Percentiles rank a stretch among this genome's conserved stretches.
phyloP scores from a whole-genome alignment of 2,888 invertebrate species.

The Leptinotarsa juncta region DNA sequence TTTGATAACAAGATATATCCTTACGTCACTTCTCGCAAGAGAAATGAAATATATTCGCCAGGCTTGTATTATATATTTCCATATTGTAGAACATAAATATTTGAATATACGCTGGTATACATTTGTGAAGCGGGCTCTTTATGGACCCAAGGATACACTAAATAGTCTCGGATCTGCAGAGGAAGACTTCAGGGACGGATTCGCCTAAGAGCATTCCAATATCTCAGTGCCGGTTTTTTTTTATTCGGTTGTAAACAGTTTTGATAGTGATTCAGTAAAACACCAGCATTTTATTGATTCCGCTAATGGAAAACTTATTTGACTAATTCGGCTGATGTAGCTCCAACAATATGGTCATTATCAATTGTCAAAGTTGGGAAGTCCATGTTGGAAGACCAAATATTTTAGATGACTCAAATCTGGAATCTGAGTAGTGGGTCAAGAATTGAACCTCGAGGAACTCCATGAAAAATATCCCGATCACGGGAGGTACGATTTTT shows the following conservation, averaged over 20 bases:
- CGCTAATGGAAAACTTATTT: not conserved
- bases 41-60: constrained; percentile 54
- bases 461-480: no score
- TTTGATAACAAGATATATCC: constrained; percentile 20
- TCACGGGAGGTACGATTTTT: no score
- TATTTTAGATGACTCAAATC: no score
- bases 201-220: not conserved
- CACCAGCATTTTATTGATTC: not conserved
- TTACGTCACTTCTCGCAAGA: constrained; percentile 17
- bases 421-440: no score
- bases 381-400: no score
- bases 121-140: constrained; percentile 62
- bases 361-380: no score
- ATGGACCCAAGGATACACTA: constrained; percentile 61
- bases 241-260: no score
- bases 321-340: no score
- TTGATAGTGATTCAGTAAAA: no score
- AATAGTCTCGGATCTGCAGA: constrained; percentile 57
- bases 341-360: no score
- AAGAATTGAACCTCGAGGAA: no score
- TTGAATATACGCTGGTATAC: constrained; percentile 62
- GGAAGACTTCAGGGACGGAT: constrained; percentile 41
- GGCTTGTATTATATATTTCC: constrained; percentile 63
- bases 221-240: not conserved
- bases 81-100: constrained; percentile 65